Evolutionary conservation across 1,140 invertebrate genomes (phyloP), one percentile per base, ranked within the genome.

Genomic region (Drosophila nikananu): DNA sequence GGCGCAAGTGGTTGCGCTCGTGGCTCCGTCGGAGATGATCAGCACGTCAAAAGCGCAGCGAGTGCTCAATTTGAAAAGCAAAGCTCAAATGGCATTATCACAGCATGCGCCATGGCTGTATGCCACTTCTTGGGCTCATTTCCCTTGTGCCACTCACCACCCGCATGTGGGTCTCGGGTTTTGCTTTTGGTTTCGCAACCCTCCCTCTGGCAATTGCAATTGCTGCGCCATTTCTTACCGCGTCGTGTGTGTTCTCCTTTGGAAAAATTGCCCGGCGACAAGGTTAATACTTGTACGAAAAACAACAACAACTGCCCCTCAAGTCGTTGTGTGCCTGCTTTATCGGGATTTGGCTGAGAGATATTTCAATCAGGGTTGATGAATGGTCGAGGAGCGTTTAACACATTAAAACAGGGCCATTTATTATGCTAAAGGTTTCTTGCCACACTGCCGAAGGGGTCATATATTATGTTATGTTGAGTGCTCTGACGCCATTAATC

Each of bases 21-120:
- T 48, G 44, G 51, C 58, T 59, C 19, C 35, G 25, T 35, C 37
- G 59, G 63, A 70, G 67, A 54, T 77, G 84, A 89, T 87, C 83
- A 70, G 39, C 42, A 46, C 48, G 32, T 30, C 25, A 48, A 80
- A 90, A 90, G 86, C 84, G 77, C 86, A 89, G 84, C 84, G 84
- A 89, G 84, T 81, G 86, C 84, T 89, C 81, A 89, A 87, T 89
- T 80, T 78, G 80, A 89, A 87, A 87, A 89, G 83, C 81, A 78
- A 79, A 89, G 84, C 84, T 89, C 81, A 89, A 81, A 79, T 55
- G 72, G 86, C 81, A 89, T 89, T 89, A 89, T 89, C 84, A 90
- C 84, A 89, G 84, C 86, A 89, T 89, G 84, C 84, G 54, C 81
- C 77, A 49, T 46, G 46, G 58, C 48, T 67, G 32, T 39, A 17